Conservation (phyloP, 2,113 vertebrate species). For the Columba livia region DNA sequence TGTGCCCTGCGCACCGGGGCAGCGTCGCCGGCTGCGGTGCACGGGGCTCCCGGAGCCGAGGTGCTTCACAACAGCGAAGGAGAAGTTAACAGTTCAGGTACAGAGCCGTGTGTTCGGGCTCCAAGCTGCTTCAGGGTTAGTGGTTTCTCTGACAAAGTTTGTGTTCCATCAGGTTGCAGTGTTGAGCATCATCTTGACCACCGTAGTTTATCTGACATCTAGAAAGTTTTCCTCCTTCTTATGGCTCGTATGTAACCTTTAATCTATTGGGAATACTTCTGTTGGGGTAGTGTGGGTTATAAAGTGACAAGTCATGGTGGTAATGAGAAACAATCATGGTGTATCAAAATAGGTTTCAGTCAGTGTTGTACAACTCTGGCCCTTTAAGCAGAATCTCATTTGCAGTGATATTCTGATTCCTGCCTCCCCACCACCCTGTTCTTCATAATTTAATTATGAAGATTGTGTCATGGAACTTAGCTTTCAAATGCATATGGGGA, state of each 20-base stretch:
- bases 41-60: neutral
- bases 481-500: neutral
- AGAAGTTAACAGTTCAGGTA: neutral
- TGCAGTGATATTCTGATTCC: neutral
- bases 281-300: neutral
- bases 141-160: neutral
- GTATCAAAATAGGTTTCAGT: neutral
- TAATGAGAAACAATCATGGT: neutral
- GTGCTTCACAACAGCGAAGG: neutral
- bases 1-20: neutral
- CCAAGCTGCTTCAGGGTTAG: neutral
- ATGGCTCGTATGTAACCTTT: neutral
- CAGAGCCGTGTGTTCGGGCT: neutral
- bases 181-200: neutral
- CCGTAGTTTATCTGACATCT: neutral
- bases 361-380: neutral
- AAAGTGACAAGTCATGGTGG: neutral
- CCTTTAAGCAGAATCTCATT: neutral
- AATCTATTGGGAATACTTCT: neutral
- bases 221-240: neutral
- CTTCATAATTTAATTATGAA: conserved; percentile 10
- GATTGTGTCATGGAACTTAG: neutral
- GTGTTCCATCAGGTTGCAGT: neutral
- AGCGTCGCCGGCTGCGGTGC: neutral
- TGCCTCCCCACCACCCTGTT: neutral